phyloP scores from a whole-genome alignment of 2,797 vertebrate genomes.

The Taeniopygia guttata region DNA sequence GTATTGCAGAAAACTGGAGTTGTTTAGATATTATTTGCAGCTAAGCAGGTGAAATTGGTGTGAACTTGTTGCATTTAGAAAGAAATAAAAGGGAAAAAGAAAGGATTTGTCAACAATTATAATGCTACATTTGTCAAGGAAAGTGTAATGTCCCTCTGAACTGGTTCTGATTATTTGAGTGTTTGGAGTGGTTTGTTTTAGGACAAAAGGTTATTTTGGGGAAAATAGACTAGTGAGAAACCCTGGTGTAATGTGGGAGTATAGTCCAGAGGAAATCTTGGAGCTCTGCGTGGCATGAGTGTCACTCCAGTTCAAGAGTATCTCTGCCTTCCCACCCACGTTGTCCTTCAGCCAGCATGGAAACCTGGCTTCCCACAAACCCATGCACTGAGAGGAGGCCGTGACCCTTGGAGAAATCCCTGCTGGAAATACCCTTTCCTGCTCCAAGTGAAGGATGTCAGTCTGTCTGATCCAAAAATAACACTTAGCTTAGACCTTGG shows the following conservation, averaged over 20 bases:
- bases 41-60: not conserved
- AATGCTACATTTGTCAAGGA: not conserved
- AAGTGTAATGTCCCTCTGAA: not conserved
- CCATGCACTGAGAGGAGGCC: not conserved
- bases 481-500: not conserved
- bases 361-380: not conserved
- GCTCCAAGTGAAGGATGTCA: not conserved
- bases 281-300: not conserved
- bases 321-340: not conserved
- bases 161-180: not conserved
- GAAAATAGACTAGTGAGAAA: not conserved
- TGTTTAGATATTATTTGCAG: not conserved
- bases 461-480: not conserved
- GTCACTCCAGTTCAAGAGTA: not conserved
- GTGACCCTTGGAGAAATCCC: not conserved
- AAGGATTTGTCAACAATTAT: conserved; percentile 16
- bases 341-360: not conserved
- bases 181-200: conserved; percentile 19
- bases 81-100: not conserved
- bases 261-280: not conserved
- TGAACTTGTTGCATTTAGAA: not conserved
- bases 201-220: conserved; percentile 13
- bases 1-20: not conserved
- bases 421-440: not conserved
- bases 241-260: conserved; percentile 1